Base-by-base conservation (phyloP, 2,888 invertebrate genomes). In the Ischnus inquisitorius region DNA sequence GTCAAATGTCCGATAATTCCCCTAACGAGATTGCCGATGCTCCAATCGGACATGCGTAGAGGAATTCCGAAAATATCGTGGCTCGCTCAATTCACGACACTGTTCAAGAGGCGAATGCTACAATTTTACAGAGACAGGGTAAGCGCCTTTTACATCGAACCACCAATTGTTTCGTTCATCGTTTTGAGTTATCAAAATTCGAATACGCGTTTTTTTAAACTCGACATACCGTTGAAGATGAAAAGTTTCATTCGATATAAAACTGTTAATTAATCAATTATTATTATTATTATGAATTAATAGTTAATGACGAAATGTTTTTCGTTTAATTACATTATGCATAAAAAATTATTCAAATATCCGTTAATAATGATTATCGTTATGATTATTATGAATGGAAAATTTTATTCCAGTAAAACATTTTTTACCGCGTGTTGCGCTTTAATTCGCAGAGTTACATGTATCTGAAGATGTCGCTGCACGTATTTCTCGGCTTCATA, bases 51-150 rank as follows among this genome's bases (percentile, higher is more conserved):
- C 85, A 93, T 94, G 10, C 95, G 95, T 77, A 94, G 94, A 71
- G 94, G 95, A 84, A 95, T 94, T 84, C 94, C 95, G 67, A 95
- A 95, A 67, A 95, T 95, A 68, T 94, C 95, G 0, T 94, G 96
- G 90, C 95, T 94, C 92, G 95, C 95, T 87, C 97, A 97, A 93
- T 97, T 97, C 89, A 90, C 91, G 10, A 95, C 97, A 16, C 90
- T 97, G 28, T 91, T 96, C 1, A 94, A 94, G 79, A 94, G 97
- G 85, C 97, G 97, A 96, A 93, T 96, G 90, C 90, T 97, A 54
- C 97, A 97, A 93, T 96, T 96, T 91, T 95, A 96, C 94, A 95
- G 97, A 87, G 96, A 97, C 94, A 96, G 95, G 94, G 97, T 96
- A 91, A 93, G 88, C 41, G 28, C n/a, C 2, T 48, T 48, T 48